Evolutionary conservation across 2,888 invertebrate species (phyloP).

Genomic region (Selenia dentaria): DNA sequence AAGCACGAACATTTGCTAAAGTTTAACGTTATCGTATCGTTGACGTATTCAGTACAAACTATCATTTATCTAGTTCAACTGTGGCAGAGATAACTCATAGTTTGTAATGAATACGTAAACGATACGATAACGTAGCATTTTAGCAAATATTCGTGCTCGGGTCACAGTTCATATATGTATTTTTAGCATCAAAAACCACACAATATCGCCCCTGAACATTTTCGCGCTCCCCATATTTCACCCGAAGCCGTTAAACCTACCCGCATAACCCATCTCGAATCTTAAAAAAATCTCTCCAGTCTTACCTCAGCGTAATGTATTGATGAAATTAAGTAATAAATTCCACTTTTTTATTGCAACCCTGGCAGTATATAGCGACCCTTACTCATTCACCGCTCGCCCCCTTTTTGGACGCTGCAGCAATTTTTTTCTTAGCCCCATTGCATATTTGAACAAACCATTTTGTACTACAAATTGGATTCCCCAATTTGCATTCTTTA

Average conservation of each 20-base stretch:
- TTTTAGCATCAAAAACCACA: no score
- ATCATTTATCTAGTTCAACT: no score
- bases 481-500: constrained; percentile 60
- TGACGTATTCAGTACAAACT: no score
- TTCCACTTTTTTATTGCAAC: constrained; percentile 46
- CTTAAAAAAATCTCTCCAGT: constrained; percentile 28
- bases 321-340: constrained; percentile 39
- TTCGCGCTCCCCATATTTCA: constrained; percentile 22
- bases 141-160: no score
- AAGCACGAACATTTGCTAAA: no score
- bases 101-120: no score
- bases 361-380: constrained; percentile 45
- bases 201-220: neutral
- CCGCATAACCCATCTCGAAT: constrained; percentile 25
- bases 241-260: constrained; percentile 18
- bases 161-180: no score
- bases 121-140: no score
- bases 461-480: constrained; percentile 61
- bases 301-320: constrained; percentile 33
- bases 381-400: constrained; percentile 31
- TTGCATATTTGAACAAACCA: constrained; percentile 58
- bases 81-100: no score
- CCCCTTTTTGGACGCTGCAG: constrained; percentile 46
- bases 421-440: constrained; percentile 51
- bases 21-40: no score